Conservation (phyloP, 2,888 invertebrate species). For the Apantesis nais region DNA sequence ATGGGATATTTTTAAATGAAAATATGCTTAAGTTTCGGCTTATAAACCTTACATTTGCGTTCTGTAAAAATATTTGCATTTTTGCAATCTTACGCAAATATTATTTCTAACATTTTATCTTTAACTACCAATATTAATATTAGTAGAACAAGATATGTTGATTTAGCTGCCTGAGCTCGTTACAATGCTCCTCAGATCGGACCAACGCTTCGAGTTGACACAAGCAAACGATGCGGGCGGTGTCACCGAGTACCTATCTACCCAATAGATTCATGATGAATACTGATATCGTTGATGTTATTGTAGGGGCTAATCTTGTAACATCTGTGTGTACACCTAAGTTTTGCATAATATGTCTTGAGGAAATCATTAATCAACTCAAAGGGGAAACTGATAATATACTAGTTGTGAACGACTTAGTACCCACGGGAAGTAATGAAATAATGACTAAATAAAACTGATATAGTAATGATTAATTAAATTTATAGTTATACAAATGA, state of each 20-base stretch:
- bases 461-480: slow-evolving; percentile 8
- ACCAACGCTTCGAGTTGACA: slow-evolving; percentile 70
- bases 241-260: slow-evolving; percentile 62
- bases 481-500: not conserved
- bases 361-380: slow-evolving; percentile 45
- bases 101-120: not conserved
- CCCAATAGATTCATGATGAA: slow-evolving; percentile 50
- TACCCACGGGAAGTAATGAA: slow-evolving; percentile 32
- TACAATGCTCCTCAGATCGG: slow-evolving; percentile 68
- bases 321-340: slow-evolving; percentile 45
- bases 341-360: slow-evolving; percentile 51
- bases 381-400: slow-evolving; percentile 36
- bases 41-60: not conserved
- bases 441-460: slow-evolving; percentile 1
- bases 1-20: no score
- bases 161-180: slow-evolving; percentile 53
- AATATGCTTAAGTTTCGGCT: not conserved
- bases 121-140: slow-evolving; percentile 10
- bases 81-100: not conserved
- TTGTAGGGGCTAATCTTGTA: slow-evolving; percentile 48
- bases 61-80: not conserved
- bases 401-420: slow-evolving; percentile 27
- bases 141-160: slow-evolving; percentile 38
- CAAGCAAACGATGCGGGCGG: slow-evolving; percentile 70
- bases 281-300: slow-evolving; percentile 53